Evolutionary conservation across 2,113 vertebrate species (phyloP).

Genomic region (Trogon melanurus): DNA sequence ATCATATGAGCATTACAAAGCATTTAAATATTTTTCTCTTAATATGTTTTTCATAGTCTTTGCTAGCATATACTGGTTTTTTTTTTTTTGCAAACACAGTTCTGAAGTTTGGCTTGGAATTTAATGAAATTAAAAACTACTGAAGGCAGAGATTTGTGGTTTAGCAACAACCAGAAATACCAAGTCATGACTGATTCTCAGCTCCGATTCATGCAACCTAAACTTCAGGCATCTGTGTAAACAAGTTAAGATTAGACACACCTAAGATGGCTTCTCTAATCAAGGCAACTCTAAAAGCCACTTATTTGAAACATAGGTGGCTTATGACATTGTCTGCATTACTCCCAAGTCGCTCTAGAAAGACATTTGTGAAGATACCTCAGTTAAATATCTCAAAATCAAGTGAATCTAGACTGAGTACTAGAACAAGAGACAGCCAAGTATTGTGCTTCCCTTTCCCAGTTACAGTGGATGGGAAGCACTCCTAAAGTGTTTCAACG

Average conservation of each 20-base stretch:
- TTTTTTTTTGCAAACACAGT: background rate
- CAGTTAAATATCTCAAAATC: background rate
- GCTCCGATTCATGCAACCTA: background rate
- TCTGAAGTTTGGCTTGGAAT: background rate
- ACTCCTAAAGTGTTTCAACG: rapidly evolving
- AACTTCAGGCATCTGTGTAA: background rate
- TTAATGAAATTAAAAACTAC: background rate
- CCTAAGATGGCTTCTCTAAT: background rate
- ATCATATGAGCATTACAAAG: background rate
- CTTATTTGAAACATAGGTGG: background rate
- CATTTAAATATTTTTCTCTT: background rate
- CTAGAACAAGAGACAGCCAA: background rate
- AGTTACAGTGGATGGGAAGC: background rate
- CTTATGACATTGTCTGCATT: background rate
- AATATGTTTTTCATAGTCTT: background rate
- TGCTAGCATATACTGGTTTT: background rate
- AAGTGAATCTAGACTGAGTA: background rate
- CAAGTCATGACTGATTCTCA: background rate
- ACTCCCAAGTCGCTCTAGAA: background rate
- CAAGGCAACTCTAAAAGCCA: background rate
- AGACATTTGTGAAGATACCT: background rate
- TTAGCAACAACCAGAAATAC: background rate
- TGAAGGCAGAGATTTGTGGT: background rate
- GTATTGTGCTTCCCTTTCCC: background rate
- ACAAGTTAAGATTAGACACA: background rate